Evolutionary conservation across 2,113 vertebrate species (phyloP), one percentile per base, ranked within the genome.

Genomic region (Psephotus haematonotus): DNA sequence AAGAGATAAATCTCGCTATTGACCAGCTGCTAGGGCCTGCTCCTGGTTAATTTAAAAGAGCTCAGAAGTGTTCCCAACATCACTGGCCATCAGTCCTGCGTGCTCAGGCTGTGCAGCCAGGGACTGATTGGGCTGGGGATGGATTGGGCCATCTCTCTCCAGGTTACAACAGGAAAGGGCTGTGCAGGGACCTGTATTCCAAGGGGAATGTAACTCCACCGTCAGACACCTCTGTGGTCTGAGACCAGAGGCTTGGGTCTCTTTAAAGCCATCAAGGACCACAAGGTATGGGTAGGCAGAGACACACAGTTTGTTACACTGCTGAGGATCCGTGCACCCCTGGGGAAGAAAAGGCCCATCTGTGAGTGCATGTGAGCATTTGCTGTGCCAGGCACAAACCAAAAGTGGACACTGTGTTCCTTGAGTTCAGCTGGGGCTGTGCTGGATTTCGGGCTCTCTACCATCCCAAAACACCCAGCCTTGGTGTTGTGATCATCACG

Each of bases 1-100:
- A 96, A 96, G 95, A 97, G 97, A 97, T 97, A 97, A 98, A 89
- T 96, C 92, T 96, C 95, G 76, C 78, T 89, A 96, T 96, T 96
- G 96, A 95, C 86, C 71, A 93, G 82, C 88, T 97, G 88, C 95
- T 96, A 92, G 92, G 94, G 95, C 89, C 93, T 95, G 88, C 80
- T 97, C 92, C 97, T 95, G 96, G 97, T 95, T 97, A 96, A 97
- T 94, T 97, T n/a, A 18, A 88, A 68, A 90, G 77, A 82, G 92
- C 81, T 85, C 70, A 41, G 71, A 88, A 83, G 75, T 7, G 44
- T 43, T 94, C 70, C 70, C 71, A 77, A 2, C 8, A 0, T 69
- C 77, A 59, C 41, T 37, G 50, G 53, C 72, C 50, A 68, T 10
- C 53, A 6, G 17, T 53, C 71, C 78, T 69, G 62, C 0, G 0